These are phyloP conservation scores for Anneissia japonica DNA, from an alignment of 35 echinoderm and acorn worm species.

Conservation along the genomic window DNA sequence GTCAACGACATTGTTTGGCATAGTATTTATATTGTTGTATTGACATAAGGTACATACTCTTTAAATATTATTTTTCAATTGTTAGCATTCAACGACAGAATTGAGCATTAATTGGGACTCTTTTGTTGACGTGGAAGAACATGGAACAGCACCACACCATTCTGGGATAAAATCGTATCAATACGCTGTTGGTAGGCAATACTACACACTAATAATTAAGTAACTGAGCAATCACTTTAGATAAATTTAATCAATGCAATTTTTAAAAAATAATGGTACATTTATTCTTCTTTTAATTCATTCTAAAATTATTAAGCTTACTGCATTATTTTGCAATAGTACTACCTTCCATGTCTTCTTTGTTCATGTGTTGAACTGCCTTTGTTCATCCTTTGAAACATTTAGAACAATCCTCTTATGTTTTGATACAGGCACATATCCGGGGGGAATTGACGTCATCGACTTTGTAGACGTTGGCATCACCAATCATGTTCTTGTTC, in stretches of 20 bases:
- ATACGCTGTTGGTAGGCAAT: slow-evolving; percentile 23
- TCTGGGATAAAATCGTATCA: slow-evolving; percentile 42
- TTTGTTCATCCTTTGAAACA: not conserved
- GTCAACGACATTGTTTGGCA: too few relatives aligned
- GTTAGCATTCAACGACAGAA: slow-evolving; percentile 22
- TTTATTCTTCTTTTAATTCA: too few relatives aligned
- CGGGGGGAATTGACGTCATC: not conserved
- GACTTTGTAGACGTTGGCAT: not conserved
- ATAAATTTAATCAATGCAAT: too few relatives aligned
- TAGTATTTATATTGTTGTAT: too few relatives aligned
- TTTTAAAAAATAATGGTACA: too few relatives aligned
- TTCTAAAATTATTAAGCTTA: too few relatives aligned
- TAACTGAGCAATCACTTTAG: too few relatives aligned
- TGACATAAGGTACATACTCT: too few relatives aligned
- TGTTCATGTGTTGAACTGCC: too few relatives aligned
- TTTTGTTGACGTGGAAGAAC: slow-evolving; percentile 44
- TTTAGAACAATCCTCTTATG: not conserved
- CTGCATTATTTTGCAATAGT: too few relatives aligned
- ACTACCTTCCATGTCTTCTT: too few relatives aligned
- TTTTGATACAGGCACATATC: not conserved
- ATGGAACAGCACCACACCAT: slow-evolving; percentile 18
- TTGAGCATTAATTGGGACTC: slow-evolving; percentile 29
- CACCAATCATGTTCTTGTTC: not conserved
- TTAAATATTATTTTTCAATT: not conserved
- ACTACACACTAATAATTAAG: too few relatives aligned